Conservation (phyloP, 2,113 vertebrate species). For the Grallaria varia region DNA sequence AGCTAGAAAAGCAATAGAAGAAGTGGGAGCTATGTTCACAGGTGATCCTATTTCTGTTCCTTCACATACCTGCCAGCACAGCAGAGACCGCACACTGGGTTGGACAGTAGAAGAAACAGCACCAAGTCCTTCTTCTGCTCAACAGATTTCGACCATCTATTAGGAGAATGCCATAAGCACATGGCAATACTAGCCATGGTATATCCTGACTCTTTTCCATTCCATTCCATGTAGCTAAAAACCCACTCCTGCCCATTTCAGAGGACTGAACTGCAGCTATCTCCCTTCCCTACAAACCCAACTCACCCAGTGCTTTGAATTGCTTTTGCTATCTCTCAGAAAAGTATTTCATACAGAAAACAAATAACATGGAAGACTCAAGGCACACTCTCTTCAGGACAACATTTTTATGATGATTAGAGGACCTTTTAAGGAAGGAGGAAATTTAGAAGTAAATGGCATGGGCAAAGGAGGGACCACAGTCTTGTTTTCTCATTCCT, state of each 20-base stretch:
- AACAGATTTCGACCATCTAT: not conserved
- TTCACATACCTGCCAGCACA: not conserved
- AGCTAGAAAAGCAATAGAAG: not conserved
- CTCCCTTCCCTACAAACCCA: not conserved
- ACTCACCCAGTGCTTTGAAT: not conserved
- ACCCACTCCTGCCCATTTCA: not conserved
- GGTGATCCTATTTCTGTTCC: not conserved
- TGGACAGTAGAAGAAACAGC: not conserved
- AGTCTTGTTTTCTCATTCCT: not conserved
- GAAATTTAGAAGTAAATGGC: not conserved
- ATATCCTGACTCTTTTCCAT: not conserved
- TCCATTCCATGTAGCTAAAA: not conserved
- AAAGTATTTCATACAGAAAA: not conserved
- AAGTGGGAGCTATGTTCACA: not conserved
- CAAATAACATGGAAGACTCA: conserved; percentile 27
- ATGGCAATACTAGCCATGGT: not conserved
- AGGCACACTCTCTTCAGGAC: conserved; percentile 30
- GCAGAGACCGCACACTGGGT: not conserved
- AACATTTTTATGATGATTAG: not conserved
- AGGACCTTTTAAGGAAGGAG: not conserved
- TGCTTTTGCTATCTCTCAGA: not conserved
- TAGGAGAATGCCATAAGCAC: not conserved
- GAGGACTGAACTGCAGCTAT: not conserved
- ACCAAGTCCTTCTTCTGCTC: fast-evolving
- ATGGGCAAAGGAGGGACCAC: not conserved